Evolutionary conservation across 2,888 invertebrate genomes (phyloP), one percentile per base, ranked within the genome.

Genomic region (Apodemia hepburni): DNA sequence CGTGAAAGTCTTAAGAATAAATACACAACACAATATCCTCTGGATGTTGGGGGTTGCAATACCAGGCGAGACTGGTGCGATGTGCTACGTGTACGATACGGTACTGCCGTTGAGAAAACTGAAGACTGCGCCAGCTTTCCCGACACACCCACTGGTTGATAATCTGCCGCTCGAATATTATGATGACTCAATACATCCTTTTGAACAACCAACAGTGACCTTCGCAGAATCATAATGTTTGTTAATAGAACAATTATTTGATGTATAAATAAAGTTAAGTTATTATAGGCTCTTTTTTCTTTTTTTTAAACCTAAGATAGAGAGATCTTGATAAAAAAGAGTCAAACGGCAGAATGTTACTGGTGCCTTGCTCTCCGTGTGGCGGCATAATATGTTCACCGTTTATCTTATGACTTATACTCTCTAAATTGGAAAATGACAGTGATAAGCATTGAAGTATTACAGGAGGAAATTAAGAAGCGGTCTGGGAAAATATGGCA

Each of bases 11-110:
- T 93, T 96, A 87, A 94, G 99, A 67, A 97, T 99, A 47, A 98
- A 99, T 79, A 97, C 97, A n/a, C 97, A 98, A 79, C 94, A 97
- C 80, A 98, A 99, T 85, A 95, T 99, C 0, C 90, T 99, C 66
- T 99, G 97, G 94, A 95, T 98, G 11, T 92, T 94, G 70, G 98
- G 98, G 12, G 94, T 93, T 18, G 94, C 93, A 27, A 93, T 98
- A 67, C 96, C 98, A 3, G 99, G 99, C 2, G 95, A 94, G 76
- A 95, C 94, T 0, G 97, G 97, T 75, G 93, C 94, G 1, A 92
- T 96, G 74, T 95, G 96, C 62, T 95, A 96, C 71, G 92, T 99
- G 66, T 96, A 94, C 76, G 99, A 99, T 79, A 96, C 97, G 3
- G 73, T 95, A 15, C 83, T 97, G 59, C 94, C 94, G 0, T 74